A percentile compares a stretch with the other conserved stretches of the same genome.
Conservation (phyloP, 2,113 vertebrate species). For the Phoenicopterus ruber region DNA sequence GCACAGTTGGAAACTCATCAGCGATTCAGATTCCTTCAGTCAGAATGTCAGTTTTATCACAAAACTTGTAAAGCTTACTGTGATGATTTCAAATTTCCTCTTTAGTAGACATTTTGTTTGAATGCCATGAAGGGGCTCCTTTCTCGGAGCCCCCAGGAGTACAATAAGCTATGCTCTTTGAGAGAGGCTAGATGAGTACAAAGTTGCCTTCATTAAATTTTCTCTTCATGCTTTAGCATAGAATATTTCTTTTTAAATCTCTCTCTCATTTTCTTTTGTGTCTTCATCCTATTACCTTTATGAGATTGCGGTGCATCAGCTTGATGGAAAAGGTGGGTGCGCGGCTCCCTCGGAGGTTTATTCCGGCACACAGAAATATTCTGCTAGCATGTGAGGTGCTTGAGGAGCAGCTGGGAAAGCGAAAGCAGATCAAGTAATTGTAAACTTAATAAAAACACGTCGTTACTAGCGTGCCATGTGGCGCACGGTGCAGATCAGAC, state of each 20-base stretch:
- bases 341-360: neutral
- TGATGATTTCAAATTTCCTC: constrained; percentile 34
- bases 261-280: constrained; percentile 26
- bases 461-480: neutral
- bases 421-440: neutral
- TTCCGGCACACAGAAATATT: neutral
- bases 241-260: neutral
- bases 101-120: constrained; percentile 54
- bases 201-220: constrained; percentile 35
- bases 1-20: constrained; percentile 44
- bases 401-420: constrained; percentile 20
- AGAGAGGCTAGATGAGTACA: constrained; percentile 7
- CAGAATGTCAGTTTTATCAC: constrained; percentile 23
- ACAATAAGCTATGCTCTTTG: constrained; percentile 45
- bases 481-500: neutral
- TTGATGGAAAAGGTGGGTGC: constrained; percentile 18
- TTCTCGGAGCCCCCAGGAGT: neutral
- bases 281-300: constrained; percentile 26
- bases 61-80: neutral
- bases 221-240: constrained; percentile 4
- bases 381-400: neutral
- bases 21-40: constrained; percentile 45
- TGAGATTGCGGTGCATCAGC: constrained; percentile 23
- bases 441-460: neutral
- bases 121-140: constrained; percentile 14